These are phyloP conservation scores for Lytechinus pictus DNA, from an alignment of 35 echinoderm and acorn worm genomes.

Conservation along the genomic window DNA sequence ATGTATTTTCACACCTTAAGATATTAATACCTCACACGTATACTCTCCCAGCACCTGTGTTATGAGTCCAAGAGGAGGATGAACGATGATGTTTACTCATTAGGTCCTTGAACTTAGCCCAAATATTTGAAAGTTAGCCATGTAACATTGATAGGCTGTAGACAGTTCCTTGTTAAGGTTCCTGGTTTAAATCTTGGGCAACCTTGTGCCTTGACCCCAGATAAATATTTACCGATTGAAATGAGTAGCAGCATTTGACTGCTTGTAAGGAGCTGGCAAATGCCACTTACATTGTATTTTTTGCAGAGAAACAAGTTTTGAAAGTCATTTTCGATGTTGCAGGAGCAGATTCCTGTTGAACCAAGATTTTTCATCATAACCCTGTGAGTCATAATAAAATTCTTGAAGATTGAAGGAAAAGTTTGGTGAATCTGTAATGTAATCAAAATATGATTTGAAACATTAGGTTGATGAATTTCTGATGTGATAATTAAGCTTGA, in stretches of 20 bases:
- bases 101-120: neutral
- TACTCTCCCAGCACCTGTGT: neutral
- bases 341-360: no score
- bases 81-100: neutral
- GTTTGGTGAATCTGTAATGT: no score
- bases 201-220: neutral
- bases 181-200: neutral
- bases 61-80: neutral
- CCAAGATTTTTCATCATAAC: no score
- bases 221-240: neutral
- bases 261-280: neutral
- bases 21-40: neutral
- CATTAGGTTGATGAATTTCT: no score
- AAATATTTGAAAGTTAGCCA: conserved; percentile 20
- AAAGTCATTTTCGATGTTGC: neutral
- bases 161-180: neutral
- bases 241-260: neutral
- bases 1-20: neutral
- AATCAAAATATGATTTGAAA: no score
- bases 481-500: no score
- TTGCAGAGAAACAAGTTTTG: neutral
- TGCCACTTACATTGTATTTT: neutral
- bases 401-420: no score
- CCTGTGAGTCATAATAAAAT: no score
- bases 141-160: neutral